phyloP scores from a whole-genome alignment of 2,113 vertebrate species.

The Agelaius phoeniceus region DNA sequence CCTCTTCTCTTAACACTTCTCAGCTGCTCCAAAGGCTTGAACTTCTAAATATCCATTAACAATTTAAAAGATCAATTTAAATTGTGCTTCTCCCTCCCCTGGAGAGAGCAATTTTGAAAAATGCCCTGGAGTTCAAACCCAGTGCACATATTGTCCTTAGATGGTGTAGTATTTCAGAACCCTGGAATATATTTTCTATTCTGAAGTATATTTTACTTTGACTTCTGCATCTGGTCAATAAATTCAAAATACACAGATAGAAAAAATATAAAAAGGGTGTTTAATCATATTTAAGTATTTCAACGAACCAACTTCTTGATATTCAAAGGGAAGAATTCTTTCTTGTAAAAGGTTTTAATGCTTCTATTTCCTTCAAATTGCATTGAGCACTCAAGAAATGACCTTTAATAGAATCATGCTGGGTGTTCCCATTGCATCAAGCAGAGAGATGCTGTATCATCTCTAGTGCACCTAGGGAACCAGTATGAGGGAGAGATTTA shows the following conservation, averaged over 20 bases:
- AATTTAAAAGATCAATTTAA: background rate
- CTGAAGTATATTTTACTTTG: background rate
- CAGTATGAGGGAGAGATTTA: background rate
- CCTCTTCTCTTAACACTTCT: background rate
- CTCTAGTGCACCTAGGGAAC: background rate
- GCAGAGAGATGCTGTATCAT: background rate
- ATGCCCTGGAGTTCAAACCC: background rate
- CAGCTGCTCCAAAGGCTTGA: background rate
- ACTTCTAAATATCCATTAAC: background rate
- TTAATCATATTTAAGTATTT: background rate
- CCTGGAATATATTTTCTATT: background rate
- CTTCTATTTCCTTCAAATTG: background rate
- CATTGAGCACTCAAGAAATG: background rate
- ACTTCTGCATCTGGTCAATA: background rate
- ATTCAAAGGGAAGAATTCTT: background rate
- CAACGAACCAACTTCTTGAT: accelerated
- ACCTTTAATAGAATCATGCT: background rate
- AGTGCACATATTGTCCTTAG: background rate
- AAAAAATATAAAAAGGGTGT: background rate
- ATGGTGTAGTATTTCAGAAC: background rate
- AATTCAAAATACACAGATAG: background rate
- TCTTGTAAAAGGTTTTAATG: background rate
- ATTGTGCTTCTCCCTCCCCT: background rate
- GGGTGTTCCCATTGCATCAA: background rate
- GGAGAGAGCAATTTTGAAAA: background rate